Evolutionary conservation across 2,888 invertebrate genomes (phyloP).

Genomic region (Zele albiditarsus): DNA sequence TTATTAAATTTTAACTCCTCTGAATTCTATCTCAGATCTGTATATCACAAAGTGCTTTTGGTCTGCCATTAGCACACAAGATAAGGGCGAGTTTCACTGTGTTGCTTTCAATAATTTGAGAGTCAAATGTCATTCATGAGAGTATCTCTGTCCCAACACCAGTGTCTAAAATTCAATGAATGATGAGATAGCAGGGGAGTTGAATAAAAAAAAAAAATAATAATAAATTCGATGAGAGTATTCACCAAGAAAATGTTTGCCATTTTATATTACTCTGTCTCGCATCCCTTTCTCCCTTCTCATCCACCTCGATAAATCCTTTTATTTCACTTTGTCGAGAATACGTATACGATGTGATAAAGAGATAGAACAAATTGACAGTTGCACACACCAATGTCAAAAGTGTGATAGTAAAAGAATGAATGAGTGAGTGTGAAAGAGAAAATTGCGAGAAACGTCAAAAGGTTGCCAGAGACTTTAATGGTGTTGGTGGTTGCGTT

Average conservation of each 20-base stretch:
- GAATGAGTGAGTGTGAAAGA: constrained; percentile 26
- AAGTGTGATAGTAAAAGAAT: constrained; percentile 37
- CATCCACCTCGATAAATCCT: neutral
- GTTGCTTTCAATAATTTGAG: constrained; percentile 71
- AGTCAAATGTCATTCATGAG: constrained; percentile 65
- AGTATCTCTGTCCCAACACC: neutral
- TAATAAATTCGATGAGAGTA: constrained; percentile 45
- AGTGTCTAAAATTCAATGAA: constrained; percentile 14
- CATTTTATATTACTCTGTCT: constrained; percentile 13
- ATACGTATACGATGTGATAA: neutral
- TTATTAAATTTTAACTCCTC: constrained; percentile 38
- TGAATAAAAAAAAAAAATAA: constrained; percentile 45
- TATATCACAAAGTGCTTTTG: constrained; percentile 56
- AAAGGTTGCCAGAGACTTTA: neutral
- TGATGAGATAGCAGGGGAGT: constrained; percentile 18
- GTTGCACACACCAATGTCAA: constrained; percentile 54
- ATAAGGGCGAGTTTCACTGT: constrained; percentile 49
- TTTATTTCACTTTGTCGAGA: neutral
- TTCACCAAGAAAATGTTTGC: constrained; percentile 38
- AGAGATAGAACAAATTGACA: constrained; percentile 63
- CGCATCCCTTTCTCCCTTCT: neutral
- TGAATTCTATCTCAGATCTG: constrained; percentile 38
- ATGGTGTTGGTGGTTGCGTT: constrained; percentile 44
- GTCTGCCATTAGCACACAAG: constrained; percentile 55
- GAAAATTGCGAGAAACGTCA: constrained; percentile 1